Percentiles rank a stretch among this genome's conserved stretches.
Evolutionary conservation across 2,797 vertebrate genomes (phyloP).

Genomic region (Sebastes cheni): DNA sequence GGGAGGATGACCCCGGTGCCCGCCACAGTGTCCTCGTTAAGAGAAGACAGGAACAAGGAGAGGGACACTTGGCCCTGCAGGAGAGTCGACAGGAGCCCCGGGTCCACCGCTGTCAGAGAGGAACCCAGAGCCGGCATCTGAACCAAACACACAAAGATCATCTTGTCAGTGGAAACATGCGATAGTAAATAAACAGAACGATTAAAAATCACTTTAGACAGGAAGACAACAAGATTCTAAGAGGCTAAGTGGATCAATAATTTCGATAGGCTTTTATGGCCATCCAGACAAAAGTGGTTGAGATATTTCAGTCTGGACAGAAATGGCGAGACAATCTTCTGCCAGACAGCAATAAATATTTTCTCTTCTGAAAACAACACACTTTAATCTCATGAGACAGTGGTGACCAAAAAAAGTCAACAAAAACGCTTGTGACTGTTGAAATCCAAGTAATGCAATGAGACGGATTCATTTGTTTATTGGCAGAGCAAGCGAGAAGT

Average conservation of each 20-base stretch:
- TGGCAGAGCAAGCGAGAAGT: background rate
- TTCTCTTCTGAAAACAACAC: background rate
- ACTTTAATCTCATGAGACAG: no score
- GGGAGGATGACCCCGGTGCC: constrained; percentile 87
- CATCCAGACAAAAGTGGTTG: no score
- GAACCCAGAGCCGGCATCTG: constrained; percentile 77
- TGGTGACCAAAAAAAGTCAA: background rate
- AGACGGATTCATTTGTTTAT: background rate
- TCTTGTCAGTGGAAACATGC: background rate
- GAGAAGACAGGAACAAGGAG: constrained; percentile 84
- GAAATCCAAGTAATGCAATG: background rate
- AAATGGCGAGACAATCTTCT: background rate
- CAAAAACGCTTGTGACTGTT: background rate
- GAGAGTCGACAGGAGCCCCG: constrained; percentile 87
- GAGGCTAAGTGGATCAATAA: no score
- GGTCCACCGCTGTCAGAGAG: constrained; percentile 83
- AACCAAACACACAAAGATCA: background rate
- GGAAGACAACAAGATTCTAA: no score
- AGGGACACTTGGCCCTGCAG: constrained; percentile 77
- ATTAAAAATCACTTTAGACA: background rate
- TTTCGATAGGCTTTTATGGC: no score
- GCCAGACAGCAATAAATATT: background rate
- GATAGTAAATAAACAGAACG: background rate
- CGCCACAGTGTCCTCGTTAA: constrained; percentile 65
- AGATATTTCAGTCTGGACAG: no score